phyloP scores from a whole-genome alignment of 2,888 invertebrate species.

The Bhutanitis thaidina region DNA sequence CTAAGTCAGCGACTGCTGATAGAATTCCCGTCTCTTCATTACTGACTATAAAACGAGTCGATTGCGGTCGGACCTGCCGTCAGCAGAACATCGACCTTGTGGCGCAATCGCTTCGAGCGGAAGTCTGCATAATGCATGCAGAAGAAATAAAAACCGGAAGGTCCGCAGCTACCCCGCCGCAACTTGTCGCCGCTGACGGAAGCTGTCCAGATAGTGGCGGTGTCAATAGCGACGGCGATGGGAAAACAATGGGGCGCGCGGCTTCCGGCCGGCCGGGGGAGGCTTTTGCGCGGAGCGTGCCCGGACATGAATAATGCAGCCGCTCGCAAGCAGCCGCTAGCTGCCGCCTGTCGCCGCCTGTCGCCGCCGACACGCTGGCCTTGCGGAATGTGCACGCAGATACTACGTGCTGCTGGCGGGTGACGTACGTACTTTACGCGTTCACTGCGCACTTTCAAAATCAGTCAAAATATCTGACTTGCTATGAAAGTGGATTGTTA shows the following conservation, averaged over 20 bases:
- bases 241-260: background rate
- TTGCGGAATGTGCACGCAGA: too few species aligned
- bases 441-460: too few species aligned
- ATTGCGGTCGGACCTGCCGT: too few species aligned
- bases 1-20: too few species aligned
- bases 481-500: too few species aligned
- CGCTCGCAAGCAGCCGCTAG: background rate
- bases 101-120: background rate
- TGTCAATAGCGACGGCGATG: constrained; percentile 8
- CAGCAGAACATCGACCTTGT: background rate
- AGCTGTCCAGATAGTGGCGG: constrained; percentile 1
- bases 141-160: constrained; percentile 4
- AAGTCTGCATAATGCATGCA: constrained; percentile 3
- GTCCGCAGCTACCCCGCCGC: background rate
- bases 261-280: background rate
- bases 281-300: constrained; percentile 11
- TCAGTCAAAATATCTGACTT: too few species aligned
- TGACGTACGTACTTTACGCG: too few species aligned
- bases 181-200: constrained; percentile 6
- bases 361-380: background rate
- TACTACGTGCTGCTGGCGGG: too few species aligned
- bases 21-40: too few species aligned
- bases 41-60: too few species aligned
- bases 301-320: background rate
- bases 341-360: background rate